These are phyloP conservation scores for Phyllotis vaccarum DNA, from an alignment of 2,797 vertebrate species.

Conservation along the genomic window DNA sequence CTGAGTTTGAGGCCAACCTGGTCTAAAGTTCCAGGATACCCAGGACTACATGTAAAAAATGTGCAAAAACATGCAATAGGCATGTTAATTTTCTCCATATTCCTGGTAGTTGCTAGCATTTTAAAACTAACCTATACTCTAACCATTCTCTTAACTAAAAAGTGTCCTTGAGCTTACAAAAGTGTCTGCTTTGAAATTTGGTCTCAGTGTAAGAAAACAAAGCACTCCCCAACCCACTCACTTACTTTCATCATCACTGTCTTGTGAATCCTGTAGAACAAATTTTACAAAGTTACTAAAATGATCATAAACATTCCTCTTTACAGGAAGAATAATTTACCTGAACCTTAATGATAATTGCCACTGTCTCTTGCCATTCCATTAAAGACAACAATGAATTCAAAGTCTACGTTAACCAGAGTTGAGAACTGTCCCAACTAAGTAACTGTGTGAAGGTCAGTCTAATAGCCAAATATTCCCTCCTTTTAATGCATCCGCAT, in stretches of 20 bases:
- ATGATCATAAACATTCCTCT: neutral
- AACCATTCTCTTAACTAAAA: neutral
- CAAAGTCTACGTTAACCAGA: neutral
- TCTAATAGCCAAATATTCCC: neutral
- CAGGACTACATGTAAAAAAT: neutral
- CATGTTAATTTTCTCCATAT: no score
- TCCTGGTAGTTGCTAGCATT: neutral
- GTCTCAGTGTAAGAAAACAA: neutral
- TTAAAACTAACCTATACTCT: neutral
- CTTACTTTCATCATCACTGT: conserved; percentile 99
- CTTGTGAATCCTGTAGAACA: conserved; percentile 94
- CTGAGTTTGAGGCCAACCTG: neutral
- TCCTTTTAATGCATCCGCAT: neutral
- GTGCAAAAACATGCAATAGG: neutral
- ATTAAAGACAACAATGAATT: conserved; percentile 38
- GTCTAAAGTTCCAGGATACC: neutral
- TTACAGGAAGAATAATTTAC: neutral
- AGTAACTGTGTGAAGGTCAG: neutral
- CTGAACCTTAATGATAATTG: conserved; percentile 29
- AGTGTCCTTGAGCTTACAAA: neutral
- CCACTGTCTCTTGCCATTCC: conserved; percentile 28
- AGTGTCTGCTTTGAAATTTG: neutral
- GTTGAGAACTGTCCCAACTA: conserved; percentile 28
- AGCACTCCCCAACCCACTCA: conserved; percentile 49
- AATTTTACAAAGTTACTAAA: conserved; percentile 28